Percentiles rank a stretch among this genome's conserved stretches.
phyloP scores from a whole-genome alignment of 2,797 vertebrate species.

The Carapus acus region DNA sequence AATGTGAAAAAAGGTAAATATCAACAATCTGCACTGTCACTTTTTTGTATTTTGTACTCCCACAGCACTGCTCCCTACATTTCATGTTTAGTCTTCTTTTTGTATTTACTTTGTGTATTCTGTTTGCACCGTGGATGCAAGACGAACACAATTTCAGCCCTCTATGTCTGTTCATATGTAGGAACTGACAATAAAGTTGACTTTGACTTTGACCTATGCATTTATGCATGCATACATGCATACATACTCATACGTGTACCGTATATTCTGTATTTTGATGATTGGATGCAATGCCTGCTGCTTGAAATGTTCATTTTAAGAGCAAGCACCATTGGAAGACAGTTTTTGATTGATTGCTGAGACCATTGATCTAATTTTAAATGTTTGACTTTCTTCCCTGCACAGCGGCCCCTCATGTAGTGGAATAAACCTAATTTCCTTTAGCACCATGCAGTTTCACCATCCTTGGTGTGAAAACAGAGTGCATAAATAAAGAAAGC shows the following conservation, averaged over 20 bases:
- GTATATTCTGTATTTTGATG: constrained; percentile 49
- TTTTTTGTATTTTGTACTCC: no score
- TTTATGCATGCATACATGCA: no score
- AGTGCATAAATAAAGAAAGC: constrained; percentile 75
- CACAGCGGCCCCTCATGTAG: constrained; percentile 60
- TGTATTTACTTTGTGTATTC: no score
- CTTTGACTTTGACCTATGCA: no score
- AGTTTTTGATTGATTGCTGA: constrained; percentile 76
- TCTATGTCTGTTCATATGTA: no score
- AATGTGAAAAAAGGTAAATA: no score
- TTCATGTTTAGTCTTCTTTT: no score
- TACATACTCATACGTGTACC: constrained; percentile 18
- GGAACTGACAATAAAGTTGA: no score
- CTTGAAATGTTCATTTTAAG: constrained; percentile 74
- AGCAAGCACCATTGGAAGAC: constrained; percentile 59
- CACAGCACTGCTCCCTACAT: no score
- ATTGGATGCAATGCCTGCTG: constrained; percentile 67
- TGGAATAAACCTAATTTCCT: constrained; percentile 78
- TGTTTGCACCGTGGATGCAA: no score
- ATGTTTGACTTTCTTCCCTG: constrained; percentile 70
- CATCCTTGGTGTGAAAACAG: constrained; percentile 65
- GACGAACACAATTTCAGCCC: no score
- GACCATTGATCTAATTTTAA: constrained; percentile 81
- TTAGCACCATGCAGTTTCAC: constrained; percentile 64
- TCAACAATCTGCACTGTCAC: no score